Conservation (phyloP, 2,888 invertebrate species). For the Mimumesa dahlbomi region DNA sequence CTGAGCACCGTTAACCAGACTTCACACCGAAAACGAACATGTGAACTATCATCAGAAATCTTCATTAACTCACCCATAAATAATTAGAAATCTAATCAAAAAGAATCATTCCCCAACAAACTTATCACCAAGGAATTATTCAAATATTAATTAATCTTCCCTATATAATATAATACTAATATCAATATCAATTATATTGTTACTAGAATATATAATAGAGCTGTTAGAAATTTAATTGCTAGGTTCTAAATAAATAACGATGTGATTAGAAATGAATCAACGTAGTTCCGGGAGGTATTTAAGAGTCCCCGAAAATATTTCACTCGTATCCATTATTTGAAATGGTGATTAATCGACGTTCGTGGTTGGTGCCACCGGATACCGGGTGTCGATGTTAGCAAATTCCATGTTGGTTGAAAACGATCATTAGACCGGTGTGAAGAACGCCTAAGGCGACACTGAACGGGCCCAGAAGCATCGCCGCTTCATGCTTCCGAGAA, state of each 20-base stretch:
- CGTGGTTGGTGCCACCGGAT: slow-evolving; percentile 20
- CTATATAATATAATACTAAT: too few species aligned
- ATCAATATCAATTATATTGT: too few species aligned
- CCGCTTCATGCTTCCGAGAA: slow-evolving; percentile 67
- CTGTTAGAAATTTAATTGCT: too few species aligned
- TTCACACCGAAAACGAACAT: slow-evolving; percentile 55
- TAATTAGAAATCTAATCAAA: too few species aligned
- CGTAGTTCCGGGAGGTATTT: not conserved
- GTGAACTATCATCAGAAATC: too few species aligned
- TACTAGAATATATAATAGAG: too few species aligned
- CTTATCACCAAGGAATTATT: too few species aligned
- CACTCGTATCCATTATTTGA: slow-evolving; percentile 19
- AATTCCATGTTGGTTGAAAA: slow-evolving; percentile 22
- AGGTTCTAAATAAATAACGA: too few species aligned
- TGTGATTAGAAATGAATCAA: too few species aligned
- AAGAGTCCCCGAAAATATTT: slow-evolving; percentile 1
- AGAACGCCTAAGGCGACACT: slow-evolving; percentile 58
- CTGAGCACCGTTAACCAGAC: slow-evolving; percentile 62
- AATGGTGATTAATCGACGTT: slow-evolving; percentile 52
- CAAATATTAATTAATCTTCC: too few species aligned
- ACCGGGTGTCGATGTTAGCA: slow-evolving; percentile 43
- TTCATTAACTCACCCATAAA: too few species aligned
- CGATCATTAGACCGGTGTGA: slow-evolving; percentile 55
- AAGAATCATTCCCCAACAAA: too few species aligned
- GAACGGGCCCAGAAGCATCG: slow-evolving; percentile 63